Conservation (phyloP, 2,113 vertebrate genomes). For the Turnix velox region DNA sequence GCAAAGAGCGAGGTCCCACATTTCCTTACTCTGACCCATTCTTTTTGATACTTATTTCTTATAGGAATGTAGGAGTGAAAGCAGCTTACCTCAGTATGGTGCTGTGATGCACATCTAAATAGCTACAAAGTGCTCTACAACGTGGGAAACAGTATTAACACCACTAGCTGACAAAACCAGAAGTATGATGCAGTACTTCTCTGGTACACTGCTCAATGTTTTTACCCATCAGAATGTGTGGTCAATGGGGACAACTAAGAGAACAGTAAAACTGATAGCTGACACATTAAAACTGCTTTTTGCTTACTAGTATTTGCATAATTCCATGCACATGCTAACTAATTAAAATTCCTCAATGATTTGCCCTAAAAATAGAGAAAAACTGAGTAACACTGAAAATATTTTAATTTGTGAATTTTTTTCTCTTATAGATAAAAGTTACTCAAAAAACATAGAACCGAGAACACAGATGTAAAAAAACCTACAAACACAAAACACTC, state of each 20-base stretch:
- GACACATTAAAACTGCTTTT: background rate
- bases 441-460: background rate
- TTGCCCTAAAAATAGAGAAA: background rate
- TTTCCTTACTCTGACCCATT: background rate
- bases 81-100: background rate
- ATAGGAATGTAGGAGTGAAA: background rate
- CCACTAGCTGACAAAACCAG: background rate
- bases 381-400: background rate
- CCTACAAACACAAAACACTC: background rate
- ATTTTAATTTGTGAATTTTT: too few relatives aligned
- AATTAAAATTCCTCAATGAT: background rate
- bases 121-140: background rate
- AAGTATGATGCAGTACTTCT: background rate
- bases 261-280: background rate
- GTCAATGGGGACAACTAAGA: background rate
- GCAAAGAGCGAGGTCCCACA: background rate
- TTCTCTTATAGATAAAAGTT: background rate
- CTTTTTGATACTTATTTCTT: background rate
- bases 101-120: background rate
- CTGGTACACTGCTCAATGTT: background rate
- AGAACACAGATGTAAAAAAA: background rate
- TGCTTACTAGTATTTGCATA: background rate
- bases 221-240: background rate
- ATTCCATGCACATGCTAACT: background rate
- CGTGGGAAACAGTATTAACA: background rate